These are phyloP conservation scores for Sphyrna mokarran DNA, from an alignment of 2,113 vertebrate genomes.

Conservation along the genomic window DNA sequence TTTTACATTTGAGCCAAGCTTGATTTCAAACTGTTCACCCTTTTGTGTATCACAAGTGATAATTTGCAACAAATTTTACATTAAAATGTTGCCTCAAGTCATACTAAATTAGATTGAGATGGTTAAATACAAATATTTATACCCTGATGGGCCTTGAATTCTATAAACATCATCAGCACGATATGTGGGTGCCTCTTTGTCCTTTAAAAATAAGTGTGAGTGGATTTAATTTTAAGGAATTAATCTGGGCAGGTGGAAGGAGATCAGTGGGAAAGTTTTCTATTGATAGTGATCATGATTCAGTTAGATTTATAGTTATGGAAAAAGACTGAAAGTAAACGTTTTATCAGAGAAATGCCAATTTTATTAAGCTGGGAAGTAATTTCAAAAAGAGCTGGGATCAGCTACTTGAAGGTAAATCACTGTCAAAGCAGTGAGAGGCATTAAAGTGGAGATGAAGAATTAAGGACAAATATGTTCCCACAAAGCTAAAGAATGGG, in stretches of 20 bases:
- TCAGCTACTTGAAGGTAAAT: background rate
- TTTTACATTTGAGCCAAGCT: background rate
- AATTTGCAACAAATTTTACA: background rate
- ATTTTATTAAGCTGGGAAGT: background rate
- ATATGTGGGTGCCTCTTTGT: background rate
- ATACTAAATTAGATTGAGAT: background rate
- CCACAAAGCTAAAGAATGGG: background rate
- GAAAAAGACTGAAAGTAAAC: background rate
- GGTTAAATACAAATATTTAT: background rate
- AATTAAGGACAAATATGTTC: background rate
- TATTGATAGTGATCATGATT: background rate
- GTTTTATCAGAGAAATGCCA: background rate
- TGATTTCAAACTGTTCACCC: background rate
- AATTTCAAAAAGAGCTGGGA: background rate
- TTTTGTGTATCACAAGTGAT: background rate
- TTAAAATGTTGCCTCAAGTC: background rate
- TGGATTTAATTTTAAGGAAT: background rate
- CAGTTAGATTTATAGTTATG: background rate
- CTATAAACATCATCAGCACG: background rate
- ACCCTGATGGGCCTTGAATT: background rate
- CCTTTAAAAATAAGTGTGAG: background rate
- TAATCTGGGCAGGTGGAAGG: background rate
- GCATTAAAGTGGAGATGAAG: background rate
- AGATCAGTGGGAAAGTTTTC: background rate
- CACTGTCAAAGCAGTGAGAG: background rate